A percentile compares a stretch with the other conserved stretches of the same genome.
These are phyloP conservation scores for Gasterosteus aculeatus DNA, from an alignment of 2,113 vertebrate species.

Conservation along the genomic window DNA sequence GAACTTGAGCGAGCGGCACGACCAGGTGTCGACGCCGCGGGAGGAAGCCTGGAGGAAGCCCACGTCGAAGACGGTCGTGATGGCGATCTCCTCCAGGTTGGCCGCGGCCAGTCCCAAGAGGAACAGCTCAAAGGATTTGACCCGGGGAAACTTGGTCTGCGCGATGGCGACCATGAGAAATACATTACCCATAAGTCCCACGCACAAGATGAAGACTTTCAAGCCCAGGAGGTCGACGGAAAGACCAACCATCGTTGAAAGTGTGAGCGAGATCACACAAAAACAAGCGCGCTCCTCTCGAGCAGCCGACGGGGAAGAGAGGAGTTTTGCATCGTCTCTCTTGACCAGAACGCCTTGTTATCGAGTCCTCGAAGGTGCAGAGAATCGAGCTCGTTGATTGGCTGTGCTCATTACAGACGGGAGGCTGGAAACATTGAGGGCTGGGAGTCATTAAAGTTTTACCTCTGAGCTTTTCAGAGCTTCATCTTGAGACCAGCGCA, in stretches of 20 bases:
- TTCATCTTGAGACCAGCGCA: constrained; percentile 61
- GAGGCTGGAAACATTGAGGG: constrained; percentile 60
- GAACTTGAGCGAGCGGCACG: constrained; percentile 68
- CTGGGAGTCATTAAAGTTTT: constrained; percentile 77
- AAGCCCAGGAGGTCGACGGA: constrained; percentile 42
- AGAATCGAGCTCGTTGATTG: constrained; percentile 54
- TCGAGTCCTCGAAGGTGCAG: constrained; percentile 52
- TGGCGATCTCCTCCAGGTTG: constrained; percentile 78
- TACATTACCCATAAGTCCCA: constrained; percentile 74
- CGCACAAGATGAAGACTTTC: constrained; percentile 59
- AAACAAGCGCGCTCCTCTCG: constrained; percentile 1
- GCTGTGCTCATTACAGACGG: constrained; percentile 67
- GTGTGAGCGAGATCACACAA: not conserved
- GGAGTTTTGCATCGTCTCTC: constrained; percentile 4
- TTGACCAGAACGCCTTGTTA: constrained; percentile 52
- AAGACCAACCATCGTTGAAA: constrained; percentile 41
- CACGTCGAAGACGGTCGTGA: constrained; percentile 72
- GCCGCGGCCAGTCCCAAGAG: constrained; percentile 70
- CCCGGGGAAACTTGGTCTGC: constrained; percentile 26
- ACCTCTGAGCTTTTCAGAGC: constrained; percentile 77
- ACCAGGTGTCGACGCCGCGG: not conserved
- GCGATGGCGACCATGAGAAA: constrained; percentile 67
- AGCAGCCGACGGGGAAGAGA: not conserved
- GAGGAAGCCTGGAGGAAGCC: constrained; percentile 8
- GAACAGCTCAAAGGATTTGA: constrained; percentile 80